A percentile compares a stretch with the other conserved stretches of the same genome.
Conservation (phyloP, 2,113 vertebrate genomes). For the Xenopus tropicalis region UCB_Xtro_10.0 CM004443.2:169244501-169245000, state of each 20-base stretch:
- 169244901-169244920: too few relatives aligned
- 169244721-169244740: constrained; percentile 41
- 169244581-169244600: constrained; percentile 12
- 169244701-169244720: constrained; percentile 44
- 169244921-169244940: too few relatives aligned
- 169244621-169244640: constrained; percentile 4
- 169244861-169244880: background rate
- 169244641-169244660: constrained; percentile 8
- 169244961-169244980: too few relatives aligned
- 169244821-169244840: constrained; percentile 32
- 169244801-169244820: constrained; percentile 43
- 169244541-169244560: too few relatives aligned
- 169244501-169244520: background rate
- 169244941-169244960: too few relatives aligned
- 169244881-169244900: background rate
- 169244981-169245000: too few relatives aligned
- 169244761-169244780: constrained; percentile 43
- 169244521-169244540: too few relatives aligned
- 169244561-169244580: background rate
- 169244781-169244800: constrained; percentile 41
- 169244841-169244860: constrained; percentile 21
- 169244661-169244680: constrained; percentile 35
- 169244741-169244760: constrained; percentile 42
- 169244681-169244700: constrained; percentile 40
- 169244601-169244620: constrained; percentile 15